Percentiles rank a stretch among this genome's conserved stretches.
These are phyloP conservation scores for Pelobates fuscus DNA, from an alignment of 2,113 vertebrate genomes.

Conservation along the genomic window DNA sequence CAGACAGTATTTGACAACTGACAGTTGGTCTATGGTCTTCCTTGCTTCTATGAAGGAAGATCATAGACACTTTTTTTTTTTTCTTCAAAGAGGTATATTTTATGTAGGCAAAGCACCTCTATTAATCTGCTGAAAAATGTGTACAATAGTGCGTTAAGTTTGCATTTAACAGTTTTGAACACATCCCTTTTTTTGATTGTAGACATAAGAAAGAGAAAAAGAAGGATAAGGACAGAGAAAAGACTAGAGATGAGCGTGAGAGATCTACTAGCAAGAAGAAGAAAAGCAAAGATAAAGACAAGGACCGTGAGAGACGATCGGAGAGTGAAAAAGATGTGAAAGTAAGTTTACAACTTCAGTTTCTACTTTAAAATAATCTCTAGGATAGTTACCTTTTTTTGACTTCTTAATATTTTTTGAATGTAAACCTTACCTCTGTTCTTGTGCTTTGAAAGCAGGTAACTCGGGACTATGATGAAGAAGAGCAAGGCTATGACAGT, in stretches of 20 bases:
- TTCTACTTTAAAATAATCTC: not conserved
- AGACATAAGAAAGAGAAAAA: conserved; percentile 99
- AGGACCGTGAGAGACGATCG: conserved; percentile 86
- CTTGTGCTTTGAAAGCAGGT: conserved; percentile 79
- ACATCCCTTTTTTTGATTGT: conserved; percentile 10
- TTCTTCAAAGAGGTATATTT: too few species aligned
- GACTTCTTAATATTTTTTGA: too few species aligned
- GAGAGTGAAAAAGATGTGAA: conserved; percentile 96
- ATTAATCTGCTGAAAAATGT: too few species aligned
- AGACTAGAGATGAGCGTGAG: conserved; percentile 84
- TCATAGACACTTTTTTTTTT: too few species aligned
- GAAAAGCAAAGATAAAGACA: conserved; percentile 90
- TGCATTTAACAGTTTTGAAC: too few species aligned
- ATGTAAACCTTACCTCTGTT: conserved; percentile 51
- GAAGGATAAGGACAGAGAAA: conserved; percentile 93
- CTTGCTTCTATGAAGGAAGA: too few species aligned
- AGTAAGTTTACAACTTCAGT: conserved; percentile 76
- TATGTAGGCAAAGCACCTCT: too few species aligned
- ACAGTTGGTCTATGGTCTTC: too few species aligned
- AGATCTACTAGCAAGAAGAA: conserved; percentile 91
- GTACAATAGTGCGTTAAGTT: too few species aligned
- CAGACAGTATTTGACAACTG: too few species aligned
- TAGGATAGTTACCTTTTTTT: too few species aligned
- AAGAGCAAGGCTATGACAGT: conserved; percentile 96
- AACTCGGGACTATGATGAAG: conserved; percentile 95